Percentiles rank a stretch among this genome's conserved stretches.
Evolutionary conservation across 2,113 vertebrate species (phyloP).

Genomic region (Sinosuthora webbiana): DNA sequence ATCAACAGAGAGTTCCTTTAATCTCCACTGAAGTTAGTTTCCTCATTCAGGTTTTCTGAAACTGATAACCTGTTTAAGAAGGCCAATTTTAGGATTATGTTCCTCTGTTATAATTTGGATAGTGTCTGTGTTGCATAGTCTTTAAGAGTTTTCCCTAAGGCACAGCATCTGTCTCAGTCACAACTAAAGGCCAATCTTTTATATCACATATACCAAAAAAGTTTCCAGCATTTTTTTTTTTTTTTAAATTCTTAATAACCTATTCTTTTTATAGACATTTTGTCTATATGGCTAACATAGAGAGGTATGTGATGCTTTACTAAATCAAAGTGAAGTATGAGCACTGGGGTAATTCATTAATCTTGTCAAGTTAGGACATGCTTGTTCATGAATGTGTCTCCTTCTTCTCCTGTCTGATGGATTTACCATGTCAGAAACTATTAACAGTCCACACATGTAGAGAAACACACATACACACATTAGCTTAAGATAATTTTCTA

Average conservation of each 20-base stretch:
- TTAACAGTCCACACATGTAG: accelerated
- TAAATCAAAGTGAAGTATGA: neutral
- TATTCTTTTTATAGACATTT: neutral
- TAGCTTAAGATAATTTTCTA: neutral
- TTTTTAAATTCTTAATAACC: neutral
- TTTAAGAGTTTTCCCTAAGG: neutral
- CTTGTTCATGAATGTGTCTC: neutral
- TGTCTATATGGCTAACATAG: neutral
- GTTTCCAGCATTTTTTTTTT: neutral
- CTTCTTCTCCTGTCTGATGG: neutral
- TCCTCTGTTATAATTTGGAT: neutral
- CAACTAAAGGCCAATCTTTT: neutral
- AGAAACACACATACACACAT: neutral
- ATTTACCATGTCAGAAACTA: neutral
- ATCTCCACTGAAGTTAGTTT: neutral
- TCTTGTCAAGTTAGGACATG: neutral
- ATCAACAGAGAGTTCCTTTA: neutral
- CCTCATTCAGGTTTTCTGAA: neutral
- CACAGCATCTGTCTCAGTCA: neutral
- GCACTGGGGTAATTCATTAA: neutral
- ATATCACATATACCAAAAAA: neutral
- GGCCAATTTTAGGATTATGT: neutral
- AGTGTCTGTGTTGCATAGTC: accelerated
- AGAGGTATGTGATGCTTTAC: neutral
- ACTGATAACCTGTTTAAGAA: neutral